Evolutionary conservation across 2,113 vertebrate genomes (phyloP), one percentile per base, ranked within the genome.

Genomic region (Odontesthes bonariensis): DNA sequence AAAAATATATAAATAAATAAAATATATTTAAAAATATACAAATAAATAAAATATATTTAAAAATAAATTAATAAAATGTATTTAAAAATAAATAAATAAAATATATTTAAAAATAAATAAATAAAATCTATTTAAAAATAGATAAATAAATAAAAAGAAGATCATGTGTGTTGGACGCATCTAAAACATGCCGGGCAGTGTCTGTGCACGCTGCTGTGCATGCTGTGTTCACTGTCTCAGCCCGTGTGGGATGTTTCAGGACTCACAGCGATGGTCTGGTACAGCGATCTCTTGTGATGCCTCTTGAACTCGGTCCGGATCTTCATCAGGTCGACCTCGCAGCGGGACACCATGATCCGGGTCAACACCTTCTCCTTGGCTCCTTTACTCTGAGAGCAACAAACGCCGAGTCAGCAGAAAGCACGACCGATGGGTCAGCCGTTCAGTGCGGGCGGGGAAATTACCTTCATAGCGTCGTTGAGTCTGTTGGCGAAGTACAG

Each of bases 401-500:
- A 52, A 6, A 3, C 27, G 27, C 1, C 27, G 1, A 1, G 27
- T 27, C 27, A 27, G 27, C 27, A 27, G 27, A 27, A 27, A 27
- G 3, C 27, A 27, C 27, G 27, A 27, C n/a, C n/a, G n/a, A n/a
- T n/a, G n/a, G n/a, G n/a, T n/a, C n/a, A n/a, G n/a, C n/a, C n/a
- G n/a, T n/a, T n/a, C n/a, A n/a, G 35, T 4, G 35, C 5, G 35
- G 35, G 35, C 5, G 35, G 35, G 35, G 5, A 35, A 8, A 4
- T 35, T 35, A 35, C 35, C 98, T 98, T 98, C 97, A 98, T 97
- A 56, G 97, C 97, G 10, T 98, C 97, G 0, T 91, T 93, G 42
- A 99, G 94, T 70, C 95, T 96, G 89, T 95, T 96, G 4, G 96
- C 97, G 72, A 99, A 99, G 83, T 98, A 99, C 63, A 96, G 91